These are phyloP conservation scores for Caenorhabditis remanei DNA, from an alignment of 1,140 invertebrate species.

Conservation along the genomic window DNA sequence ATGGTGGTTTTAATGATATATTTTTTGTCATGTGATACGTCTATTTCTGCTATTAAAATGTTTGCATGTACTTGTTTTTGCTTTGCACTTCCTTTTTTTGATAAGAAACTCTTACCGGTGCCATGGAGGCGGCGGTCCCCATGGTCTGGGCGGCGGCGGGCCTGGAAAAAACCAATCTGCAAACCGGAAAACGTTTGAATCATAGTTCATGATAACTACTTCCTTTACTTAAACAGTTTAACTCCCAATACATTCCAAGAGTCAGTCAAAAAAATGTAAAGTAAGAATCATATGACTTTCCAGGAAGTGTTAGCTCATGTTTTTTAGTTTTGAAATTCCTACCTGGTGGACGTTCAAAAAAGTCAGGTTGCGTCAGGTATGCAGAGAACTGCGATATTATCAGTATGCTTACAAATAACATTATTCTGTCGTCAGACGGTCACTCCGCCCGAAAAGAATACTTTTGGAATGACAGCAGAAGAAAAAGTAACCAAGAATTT, in stretches of 20 bases:
- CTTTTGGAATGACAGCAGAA: neutral
- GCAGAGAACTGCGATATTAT: conserved; percentile 1
- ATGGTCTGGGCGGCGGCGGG: conserved; percentile 17
- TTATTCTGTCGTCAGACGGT: neutral
- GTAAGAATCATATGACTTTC: neutral
- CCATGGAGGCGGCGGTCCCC: conserved; percentile 43
- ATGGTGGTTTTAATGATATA: neutral
- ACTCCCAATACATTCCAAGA: neutral
- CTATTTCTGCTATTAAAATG: too few species aligned
- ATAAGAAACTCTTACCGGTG: neutral
- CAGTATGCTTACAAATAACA: conserved; percentile 47
- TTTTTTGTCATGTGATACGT: neutral
- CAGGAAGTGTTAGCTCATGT: neutral
- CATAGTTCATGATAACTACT: conserved; percentile 1
- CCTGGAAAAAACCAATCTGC: conserved; percentile 47
- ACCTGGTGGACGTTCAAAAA: conserved; percentile 47
- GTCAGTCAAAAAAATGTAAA: neutral
- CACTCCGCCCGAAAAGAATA: neutral
- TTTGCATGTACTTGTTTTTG: neutral
- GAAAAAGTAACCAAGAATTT: neutral
- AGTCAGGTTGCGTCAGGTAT: conserved; percentile 51
- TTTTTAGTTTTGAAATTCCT: neutral
- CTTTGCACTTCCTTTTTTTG: neutral
- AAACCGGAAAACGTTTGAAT: conserved; percentile 13
- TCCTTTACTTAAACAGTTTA: neutral